A percentile compares a stretch with the other conserved stretches of the same genome.
Evolutionary conservation across 2,888 invertebrate species (phyloP).

Genomic region (Hypomecis punctinalis): DNA sequence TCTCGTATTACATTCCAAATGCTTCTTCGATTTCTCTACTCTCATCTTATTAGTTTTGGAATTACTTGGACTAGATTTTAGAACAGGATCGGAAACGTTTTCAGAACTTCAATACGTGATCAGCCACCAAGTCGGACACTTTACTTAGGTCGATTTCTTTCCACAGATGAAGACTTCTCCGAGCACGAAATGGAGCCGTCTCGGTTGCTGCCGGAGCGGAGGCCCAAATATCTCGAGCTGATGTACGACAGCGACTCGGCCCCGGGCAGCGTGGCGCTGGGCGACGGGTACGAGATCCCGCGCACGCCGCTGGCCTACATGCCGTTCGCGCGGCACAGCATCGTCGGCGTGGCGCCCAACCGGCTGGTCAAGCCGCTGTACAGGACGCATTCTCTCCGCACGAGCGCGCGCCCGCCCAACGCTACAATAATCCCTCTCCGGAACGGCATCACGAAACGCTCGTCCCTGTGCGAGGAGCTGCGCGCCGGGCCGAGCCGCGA

Average conservation of each 20-base stretch:
- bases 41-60: too few species aligned
- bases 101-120: too few species aligned
- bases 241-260: slow-evolving; percentile 85
- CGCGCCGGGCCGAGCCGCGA: slow-evolving; percentile 45
- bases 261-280: slow-evolving; percentile 55
- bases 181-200: slow-evolving; percentile 78
- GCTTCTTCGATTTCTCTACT: too few species aligned
- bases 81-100: too few species aligned
- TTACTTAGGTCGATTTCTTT: slow-evolving; percentile 2
- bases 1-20: too few species aligned
- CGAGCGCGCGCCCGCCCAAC: slow-evolving; percentile 66
- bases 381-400: slow-evolving; percentile 69
- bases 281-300: slow-evolving; percentile 88
- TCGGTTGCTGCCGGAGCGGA: slow-evolving; percentile 64
- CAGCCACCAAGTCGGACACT: too few species aligned
- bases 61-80: too few species aligned
- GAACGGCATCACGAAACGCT: slow-evolving; percentile 69
- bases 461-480: slow-evolving; percentile 68
- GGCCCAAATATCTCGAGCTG: slow-evolving; percentile 88
- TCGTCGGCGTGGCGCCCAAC: slow-evolving; percentile 74
- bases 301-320: slow-evolving; percentile 62
- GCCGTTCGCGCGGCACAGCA: slow-evolving; percentile 72
- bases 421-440: slow-evolving; percentile 77
- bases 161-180: slow-evolving; percentile 72
- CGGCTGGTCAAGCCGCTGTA: slow-evolving; percentile 66